Evolutionary conservation across 2,888 invertebrate genomes (phyloP).

Genomic region (Dryomyza anilis): DNA sequence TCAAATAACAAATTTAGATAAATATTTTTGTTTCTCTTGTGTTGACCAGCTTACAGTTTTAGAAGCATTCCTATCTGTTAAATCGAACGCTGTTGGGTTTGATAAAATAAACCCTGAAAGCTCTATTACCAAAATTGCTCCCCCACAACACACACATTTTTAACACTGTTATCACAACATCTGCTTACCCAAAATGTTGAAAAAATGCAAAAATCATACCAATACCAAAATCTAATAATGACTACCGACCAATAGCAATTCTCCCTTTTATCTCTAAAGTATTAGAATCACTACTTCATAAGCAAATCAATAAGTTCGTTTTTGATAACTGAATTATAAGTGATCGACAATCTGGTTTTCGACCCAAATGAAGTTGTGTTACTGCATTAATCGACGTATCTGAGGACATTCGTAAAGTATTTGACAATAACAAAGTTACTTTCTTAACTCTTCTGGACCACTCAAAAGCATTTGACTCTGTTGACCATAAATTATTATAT

Average conservation of each 20-base stretch:
- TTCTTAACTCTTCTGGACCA: neutral
- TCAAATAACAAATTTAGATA: neutral
- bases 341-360: neutral
- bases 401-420: neutral
- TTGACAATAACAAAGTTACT: too few species aligned
- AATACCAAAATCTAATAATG: neutral
- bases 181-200: neutral
- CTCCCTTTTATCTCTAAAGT: neutral
- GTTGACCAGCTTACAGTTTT: neutral
- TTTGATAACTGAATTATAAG: neutral
- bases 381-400: neutral
- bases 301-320: neutral
- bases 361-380: neutral
- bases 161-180: neutral
- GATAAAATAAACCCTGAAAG: neutral
- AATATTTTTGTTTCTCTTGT: neutral
- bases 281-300: neutral
- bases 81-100: neutral
- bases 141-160: neutral
- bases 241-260: neutral
- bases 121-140: neutral
- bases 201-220: neutral
- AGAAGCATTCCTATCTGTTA: neutral
- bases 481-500: neutral
- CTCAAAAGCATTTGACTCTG: neutral